Conservation (phyloP, 1,140 invertebrate genomes). For the Hermetia illucens region DNA sequence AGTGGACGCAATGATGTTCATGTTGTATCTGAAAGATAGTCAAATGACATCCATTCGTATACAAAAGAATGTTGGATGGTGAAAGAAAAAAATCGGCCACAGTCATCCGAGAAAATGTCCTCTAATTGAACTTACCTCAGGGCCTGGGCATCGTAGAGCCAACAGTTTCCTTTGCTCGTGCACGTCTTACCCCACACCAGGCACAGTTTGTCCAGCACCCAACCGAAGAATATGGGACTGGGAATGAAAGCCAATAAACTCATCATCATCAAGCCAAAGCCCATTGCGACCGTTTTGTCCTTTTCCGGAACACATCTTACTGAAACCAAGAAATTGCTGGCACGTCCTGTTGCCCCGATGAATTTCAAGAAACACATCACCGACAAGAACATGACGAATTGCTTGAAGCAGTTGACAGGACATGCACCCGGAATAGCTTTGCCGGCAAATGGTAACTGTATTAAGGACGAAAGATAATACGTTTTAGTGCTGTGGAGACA, state of each 20-base stretch:
- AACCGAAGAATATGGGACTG: slow-evolving; percentile 57
- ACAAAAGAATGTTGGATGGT: slow-evolving; percentile 8
- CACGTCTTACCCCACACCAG: slow-evolving; percentile 62
- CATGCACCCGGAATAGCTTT: slow-evolving; percentile 45
- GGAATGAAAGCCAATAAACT: slow-evolving; percentile 56
- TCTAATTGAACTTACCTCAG: slow-evolving; percentile 38
- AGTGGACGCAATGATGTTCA: slow-evolving; percentile 50
- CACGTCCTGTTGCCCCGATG: slow-evolving; percentile 47
- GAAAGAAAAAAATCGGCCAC: slow-evolving; percentile 5
- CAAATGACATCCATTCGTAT: neutral
- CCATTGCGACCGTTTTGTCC: slow-evolving; percentile 56
- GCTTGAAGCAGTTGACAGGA: slow-evolving; percentile 44
- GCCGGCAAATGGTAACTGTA: too few relatives aligned
- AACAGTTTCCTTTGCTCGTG: slow-evolving; percentile 54
- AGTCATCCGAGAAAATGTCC: neutral
- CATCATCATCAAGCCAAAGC: slow-evolving; percentile 47
- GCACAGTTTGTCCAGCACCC: slow-evolving; percentile 52
- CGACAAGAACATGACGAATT: slow-evolving; percentile 49
- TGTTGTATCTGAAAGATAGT: slow-evolving; percentile 30
- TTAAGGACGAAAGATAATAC: too few relatives aligned
- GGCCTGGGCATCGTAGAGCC: slow-evolving; percentile 50
- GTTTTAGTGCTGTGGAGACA: too few relatives aligned
- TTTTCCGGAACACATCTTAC: slow-evolving; percentile 55
- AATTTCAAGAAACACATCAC: slow-evolving; percentile 53
- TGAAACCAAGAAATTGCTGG: slow-evolving; percentile 51